Percentiles rank a stretch among this genome's conserved stretches.
Evolutionary conservation across 2,113 vertebrate genomes (phyloP).

Genomic region (Hemiscyllium ocellatum): DNA sequence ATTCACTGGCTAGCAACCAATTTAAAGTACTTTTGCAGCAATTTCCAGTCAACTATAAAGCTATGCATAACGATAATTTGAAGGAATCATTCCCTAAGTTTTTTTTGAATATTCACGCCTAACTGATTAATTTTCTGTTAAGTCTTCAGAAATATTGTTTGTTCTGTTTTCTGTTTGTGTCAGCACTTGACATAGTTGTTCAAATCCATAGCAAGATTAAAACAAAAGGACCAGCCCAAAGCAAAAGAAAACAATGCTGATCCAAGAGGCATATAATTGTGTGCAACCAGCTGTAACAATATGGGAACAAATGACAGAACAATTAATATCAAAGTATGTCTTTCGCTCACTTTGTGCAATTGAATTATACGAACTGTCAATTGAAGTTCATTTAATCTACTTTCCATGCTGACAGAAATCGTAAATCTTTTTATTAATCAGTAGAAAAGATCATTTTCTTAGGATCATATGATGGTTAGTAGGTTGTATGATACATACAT

Average conservation of each 20-base stretch:
- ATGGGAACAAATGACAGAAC: background rate
- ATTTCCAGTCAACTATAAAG: background rate
- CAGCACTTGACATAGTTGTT: background rate
- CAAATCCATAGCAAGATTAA: background rate
- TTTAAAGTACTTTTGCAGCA: background rate
- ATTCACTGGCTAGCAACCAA: background rate
- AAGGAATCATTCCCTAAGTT: background rate
- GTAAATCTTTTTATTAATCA: background rate
- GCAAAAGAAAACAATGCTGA: background rate
- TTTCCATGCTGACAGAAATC: background rate
- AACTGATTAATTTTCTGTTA: background rate
- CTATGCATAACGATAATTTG: background rate
- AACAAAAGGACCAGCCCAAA: background rate
- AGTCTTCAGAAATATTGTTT: background rate
- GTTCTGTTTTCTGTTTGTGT: background rate
- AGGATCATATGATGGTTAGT: background rate
- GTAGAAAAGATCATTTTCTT: background rate
- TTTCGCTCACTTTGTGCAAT: background rate
- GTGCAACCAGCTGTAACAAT: background rate
- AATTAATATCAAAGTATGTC: constrained; percentile 17
- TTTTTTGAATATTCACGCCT: background rate
- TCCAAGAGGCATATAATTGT: background rate
- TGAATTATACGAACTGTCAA: too few species aligned
- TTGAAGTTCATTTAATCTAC: background rate
- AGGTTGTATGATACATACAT: background rate